phyloP scores from a whole-genome alignment of 2,888 invertebrate genomes.

The Eumacrocentrus americanus region DNA sequence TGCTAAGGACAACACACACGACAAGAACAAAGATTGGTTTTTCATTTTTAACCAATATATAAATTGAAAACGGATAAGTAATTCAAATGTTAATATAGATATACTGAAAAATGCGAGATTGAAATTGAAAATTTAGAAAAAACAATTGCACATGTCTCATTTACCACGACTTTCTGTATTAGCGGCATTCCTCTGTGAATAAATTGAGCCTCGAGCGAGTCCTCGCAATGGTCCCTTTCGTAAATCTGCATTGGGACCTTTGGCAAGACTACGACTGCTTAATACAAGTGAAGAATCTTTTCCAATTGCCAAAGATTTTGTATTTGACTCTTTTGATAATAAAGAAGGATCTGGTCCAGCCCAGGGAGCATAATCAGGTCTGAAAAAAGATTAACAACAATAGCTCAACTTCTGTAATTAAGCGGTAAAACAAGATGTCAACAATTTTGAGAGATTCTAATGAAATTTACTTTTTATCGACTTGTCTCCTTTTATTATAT shows the following conservation, averaged over 20 bases:
- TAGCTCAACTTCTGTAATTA: too few species aligned
- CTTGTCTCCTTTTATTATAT: too few species aligned
- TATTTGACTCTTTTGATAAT: constrained; percentile 53
- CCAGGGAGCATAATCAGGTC: constrained; percentile 84
- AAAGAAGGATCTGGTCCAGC: constrained; percentile 77
- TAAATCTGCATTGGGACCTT: constrained; percentile 71
- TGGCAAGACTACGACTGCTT: constrained; percentile 60
- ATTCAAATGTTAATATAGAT: constrained; percentile 16
- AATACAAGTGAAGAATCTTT: constrained; percentile 64
- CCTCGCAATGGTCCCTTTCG: constrained; percentile 76
- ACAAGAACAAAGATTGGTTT: too few species aligned
- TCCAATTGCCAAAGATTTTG: constrained; percentile 59
- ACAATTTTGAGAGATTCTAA: constrained; percentile 4
- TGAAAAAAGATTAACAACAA: constrained; percentile 62
- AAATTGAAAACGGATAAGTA: not conserved
- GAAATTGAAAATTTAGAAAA: constrained; percentile 33
- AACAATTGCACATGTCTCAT: constrained; percentile 60
- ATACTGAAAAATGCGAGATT: constrained; percentile 7
- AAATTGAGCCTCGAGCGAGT: constrained; percentile 80
- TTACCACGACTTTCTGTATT: constrained; percentile 64
- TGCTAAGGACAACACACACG: too few species aligned
- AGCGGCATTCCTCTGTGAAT: constrained; percentile 68
- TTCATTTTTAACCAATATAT: too few species aligned
- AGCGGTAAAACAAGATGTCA: too few species aligned
- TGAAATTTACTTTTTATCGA: not conserved